These are phyloP conservation scores for Pseudeuparius sepicola DNA, from an alignment of 2,888 invertebrate species.

Conservation along the genomic window DNA sequence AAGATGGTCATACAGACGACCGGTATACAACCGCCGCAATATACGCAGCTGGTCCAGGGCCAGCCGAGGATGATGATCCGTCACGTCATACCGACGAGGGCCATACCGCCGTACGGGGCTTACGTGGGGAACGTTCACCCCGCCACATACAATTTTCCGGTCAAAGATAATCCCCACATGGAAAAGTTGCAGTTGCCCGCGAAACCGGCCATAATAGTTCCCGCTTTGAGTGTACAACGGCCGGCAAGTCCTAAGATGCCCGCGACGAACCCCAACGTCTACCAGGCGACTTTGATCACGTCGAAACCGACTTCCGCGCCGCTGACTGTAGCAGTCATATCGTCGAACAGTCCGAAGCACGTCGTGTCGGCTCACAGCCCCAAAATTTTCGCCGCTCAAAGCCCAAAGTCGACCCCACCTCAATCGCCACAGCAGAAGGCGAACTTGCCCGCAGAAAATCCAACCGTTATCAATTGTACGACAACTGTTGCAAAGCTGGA, in stretches of 20 bases:
- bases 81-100: slow-evolving; percentile 28
- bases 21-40: slow-evolving; percentile 22
- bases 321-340: too few relatives aligned
- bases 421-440: too few relatives aligned
- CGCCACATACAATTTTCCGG: slow-evolving; percentile 18
- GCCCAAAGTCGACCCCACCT: too few relatives aligned
- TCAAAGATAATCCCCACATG: slow-evolving; percentile 5
- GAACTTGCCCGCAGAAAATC: too few relatives aligned
- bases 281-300: too few relatives aligned
- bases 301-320: too few relatives aligned
- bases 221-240: slow-evolving; percentile 11
- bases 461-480: too few relatives aligned
- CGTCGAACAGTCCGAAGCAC: too few relatives aligned
- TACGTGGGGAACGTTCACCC: slow-evolving; percentile 21
- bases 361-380: too few relatives aligned
- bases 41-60: slow-evolving; percentile 24
- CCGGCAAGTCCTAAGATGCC: neutral
- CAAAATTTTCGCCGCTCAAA: too few relatives aligned
- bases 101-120: slow-evolving; percentile 21
- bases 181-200: slow-evolving; percentile 3
- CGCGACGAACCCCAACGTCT: too few relatives aligned
- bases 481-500: too few relatives aligned
- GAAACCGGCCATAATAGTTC: slow-evolving; percentile 10
- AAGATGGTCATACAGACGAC: slow-evolving; percentile 36
- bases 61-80: slow-evolving; percentile 27